Conservation (phyloP, 2,888 invertebrate genomes). For the Ophonus ardosiacus region DNA sequence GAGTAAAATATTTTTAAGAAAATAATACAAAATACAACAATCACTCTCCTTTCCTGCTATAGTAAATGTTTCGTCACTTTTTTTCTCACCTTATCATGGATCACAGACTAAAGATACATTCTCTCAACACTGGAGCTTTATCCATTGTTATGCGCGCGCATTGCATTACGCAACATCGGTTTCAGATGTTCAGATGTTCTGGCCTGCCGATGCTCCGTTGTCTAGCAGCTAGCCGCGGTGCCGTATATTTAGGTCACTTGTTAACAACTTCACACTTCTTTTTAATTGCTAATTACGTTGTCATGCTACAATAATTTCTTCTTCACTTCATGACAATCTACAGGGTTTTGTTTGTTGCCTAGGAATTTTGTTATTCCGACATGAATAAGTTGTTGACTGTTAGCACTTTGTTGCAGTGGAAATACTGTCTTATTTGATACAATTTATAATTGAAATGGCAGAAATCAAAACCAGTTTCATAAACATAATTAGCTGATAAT, state of each 20-base stretch:
- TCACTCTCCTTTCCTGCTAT: too few relatives aligned
- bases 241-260: slow-evolving; percentile 54
- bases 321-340: not conserved
- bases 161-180: not conserved
- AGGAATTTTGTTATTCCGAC: not conserved
- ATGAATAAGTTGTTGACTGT: not conserved
- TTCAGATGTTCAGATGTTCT: slow-evolving; percentile 2
- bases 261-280: slow-evolving; percentile 62
- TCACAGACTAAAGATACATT: slow-evolving; percentile 22
- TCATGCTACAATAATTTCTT: slow-evolving; percentile 56
- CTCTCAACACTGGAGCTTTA: not conserved
- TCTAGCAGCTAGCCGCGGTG: not conserved
- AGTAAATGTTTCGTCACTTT: too few relatives aligned
- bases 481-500: too few relatives aligned
- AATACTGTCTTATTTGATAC: not conserved
- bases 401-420: not conserved
- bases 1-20: too few relatives aligned
- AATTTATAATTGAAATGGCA: not conserved
- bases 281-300: slow-evolving; percentile 61
- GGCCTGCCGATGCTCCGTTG: not conserved
- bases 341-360: not conserved
- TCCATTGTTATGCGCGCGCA: not conserved
- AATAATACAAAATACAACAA: too few relatives aligned
- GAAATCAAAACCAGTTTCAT: too few relatives aligned
- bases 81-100: slow-evolving; percentile 56